Conservation (phyloP, 1,140 invertebrate genomes). For the Vanessa tameamea region DNA sequence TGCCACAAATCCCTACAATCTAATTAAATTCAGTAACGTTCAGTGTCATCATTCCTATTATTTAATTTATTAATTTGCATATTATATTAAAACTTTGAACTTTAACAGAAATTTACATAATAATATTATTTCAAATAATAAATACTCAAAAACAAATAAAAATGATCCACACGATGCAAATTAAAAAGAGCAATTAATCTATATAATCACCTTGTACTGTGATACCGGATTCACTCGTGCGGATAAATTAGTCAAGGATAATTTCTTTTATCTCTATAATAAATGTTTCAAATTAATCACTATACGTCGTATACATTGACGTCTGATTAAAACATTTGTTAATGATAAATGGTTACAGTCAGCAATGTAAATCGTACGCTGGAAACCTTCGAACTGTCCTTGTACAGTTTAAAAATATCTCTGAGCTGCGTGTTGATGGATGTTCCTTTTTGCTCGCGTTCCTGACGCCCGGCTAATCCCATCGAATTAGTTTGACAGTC, state of each 20-base stretch:
- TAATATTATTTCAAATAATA: neutral
- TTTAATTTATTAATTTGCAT: too few relatives aligned
- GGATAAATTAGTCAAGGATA: conserved; percentile 15
- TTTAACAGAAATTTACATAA: too few relatives aligned
- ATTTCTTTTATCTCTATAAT: conserved; percentile 11
- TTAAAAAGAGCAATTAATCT: conserved; percentile 12
- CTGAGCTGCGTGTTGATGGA: conserved; percentile 59
- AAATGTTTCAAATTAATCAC: neutral
- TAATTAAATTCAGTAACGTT: too few relatives aligned
- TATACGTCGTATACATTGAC: neutral
- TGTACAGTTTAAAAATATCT: conserved; percentile 49
- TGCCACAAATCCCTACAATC: too few relatives aligned
- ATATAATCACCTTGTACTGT: conserved; percentile 8
- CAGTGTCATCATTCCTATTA: too few relatives aligned
- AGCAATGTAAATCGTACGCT: conserved; percentile 3
- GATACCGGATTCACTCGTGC: conserved; percentile 11
- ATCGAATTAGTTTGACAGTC: conserved; percentile 74
- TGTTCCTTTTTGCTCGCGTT: conserved; percentile 72
- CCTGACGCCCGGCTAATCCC: conserved; percentile 57
- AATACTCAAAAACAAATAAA: neutral
- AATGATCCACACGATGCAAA: neutral
- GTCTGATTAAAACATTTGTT: neutral
- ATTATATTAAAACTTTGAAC: too few relatives aligned
- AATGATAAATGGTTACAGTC: neutral
- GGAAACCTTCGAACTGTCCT: neutral